phyloP scores from a whole-genome alignment of 2,797 vertebrate species.

The Mus minutoides region DNA sequence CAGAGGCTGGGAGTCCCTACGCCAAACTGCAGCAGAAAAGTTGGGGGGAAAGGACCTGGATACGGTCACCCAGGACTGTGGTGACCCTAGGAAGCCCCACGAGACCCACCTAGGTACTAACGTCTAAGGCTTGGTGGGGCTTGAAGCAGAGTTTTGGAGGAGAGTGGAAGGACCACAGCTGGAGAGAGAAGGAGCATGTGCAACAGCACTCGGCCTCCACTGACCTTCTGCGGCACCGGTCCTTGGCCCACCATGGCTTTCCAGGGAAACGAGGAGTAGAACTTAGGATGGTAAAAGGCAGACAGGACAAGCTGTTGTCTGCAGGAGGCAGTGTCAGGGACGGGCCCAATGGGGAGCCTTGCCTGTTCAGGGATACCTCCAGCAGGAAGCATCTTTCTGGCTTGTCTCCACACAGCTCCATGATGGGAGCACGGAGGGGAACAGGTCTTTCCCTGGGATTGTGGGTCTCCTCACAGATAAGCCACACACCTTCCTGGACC shows the following conservation, averaged over 20 bases:
- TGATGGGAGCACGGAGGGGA: accelerated
- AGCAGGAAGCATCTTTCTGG: not conserved
- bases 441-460: not conserved
- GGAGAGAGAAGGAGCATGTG: accelerated
- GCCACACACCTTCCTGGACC: not conserved
- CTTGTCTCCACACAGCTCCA: not conserved
- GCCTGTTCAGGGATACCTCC: not conserved
- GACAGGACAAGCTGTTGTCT: not conserved
- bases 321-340: too few species aligned
- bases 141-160: not conserved
- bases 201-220: not conserved
- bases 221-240: not conserved
- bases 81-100: not conserved
- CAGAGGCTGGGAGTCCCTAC: not conserved
- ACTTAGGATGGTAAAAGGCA: not conserved
- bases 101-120: not conserved
- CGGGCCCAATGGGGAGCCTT: not conserved
- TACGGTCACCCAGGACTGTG: too few species aligned
- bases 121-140: not conserved
- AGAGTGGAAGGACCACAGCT: not conserved
- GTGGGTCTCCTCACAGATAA: too few species aligned
- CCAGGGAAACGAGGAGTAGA: not conserved
- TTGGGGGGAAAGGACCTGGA: not conserved
- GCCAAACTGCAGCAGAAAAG: not conserved
- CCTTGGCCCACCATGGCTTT: not conserved